Conservation (phyloP, 2,888 invertebrate species). For the Agrochola macilenta region DNA sequence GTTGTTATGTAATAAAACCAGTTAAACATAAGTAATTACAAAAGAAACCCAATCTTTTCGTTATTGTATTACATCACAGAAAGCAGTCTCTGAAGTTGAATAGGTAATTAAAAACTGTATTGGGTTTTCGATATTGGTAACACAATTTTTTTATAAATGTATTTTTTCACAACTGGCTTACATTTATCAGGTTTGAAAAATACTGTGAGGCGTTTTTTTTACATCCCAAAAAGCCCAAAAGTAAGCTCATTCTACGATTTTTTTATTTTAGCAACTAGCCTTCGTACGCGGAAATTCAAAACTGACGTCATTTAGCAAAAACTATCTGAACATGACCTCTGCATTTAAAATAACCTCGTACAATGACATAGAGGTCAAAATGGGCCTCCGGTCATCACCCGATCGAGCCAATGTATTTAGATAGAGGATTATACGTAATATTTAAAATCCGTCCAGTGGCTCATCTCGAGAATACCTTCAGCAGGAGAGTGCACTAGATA, state of each 20-base stretch:
- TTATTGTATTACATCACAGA: slow-evolving; percentile 19
- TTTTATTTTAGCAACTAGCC: not conserved
- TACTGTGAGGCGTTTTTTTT: not conserved
- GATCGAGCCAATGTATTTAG: not conserved
- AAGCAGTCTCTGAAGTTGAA: not conserved
- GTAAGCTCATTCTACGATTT: slow-evolving; percentile 2
- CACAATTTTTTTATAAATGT: too few relatives aligned
- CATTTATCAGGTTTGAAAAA: not conserved
- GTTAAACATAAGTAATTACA: slow-evolving; percentile 8
- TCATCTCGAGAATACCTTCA: not conserved
- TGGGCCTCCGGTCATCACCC: slow-evolving; percentile 18
- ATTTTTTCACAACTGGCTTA: not conserved
- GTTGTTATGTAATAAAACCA: not conserved
- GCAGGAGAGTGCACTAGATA: not conserved
- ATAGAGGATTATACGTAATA: not conserved
- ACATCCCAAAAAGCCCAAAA: not conserved
- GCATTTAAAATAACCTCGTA: slow-evolving; percentile 12
- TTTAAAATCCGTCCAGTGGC: not conserved
- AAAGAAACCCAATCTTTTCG: slow-evolving; percentile 34
- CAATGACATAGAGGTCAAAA: slow-evolving; percentile 24
- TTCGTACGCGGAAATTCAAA: slow-evolving; percentile 1
- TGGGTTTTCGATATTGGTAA: not conserved
- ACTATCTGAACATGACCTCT: slow-evolving; percentile 14
- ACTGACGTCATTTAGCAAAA: slow-evolving; percentile 26
- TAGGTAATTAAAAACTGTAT: not conserved